Evolutionary conservation across 2,113 vertebrate species (phyloP).

Genomic region (Dipodomys spectabilis): DNA sequence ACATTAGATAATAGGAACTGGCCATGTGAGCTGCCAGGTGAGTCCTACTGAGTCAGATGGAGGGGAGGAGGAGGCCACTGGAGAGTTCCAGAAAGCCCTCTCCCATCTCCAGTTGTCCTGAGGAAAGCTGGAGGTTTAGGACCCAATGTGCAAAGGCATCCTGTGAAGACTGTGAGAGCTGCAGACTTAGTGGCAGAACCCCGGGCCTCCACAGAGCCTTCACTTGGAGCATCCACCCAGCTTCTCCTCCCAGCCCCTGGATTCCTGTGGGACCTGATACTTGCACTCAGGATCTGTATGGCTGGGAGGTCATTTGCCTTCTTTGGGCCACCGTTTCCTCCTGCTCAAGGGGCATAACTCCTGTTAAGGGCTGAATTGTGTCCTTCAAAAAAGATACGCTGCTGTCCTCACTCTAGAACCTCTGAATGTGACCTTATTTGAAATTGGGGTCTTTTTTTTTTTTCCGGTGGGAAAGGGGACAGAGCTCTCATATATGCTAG

Average conservation of each 20-base stretch:
- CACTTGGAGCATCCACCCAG: neutral
- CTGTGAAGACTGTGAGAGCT: fast-evolving
- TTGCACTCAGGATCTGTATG: neutral
- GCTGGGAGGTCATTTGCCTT: neutral
- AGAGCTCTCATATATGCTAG: too few relatives aligned
- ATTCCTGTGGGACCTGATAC: fast-evolving
- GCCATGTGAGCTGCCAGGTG: neutral
- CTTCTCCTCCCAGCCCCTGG: fast-evolving
- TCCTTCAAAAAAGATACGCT: neutral
- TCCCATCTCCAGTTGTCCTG: neutral
- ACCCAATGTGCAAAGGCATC: neutral
- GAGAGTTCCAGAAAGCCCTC: neutral
- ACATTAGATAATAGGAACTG: fast-evolving
- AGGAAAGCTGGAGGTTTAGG: neutral
- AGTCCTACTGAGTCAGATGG: neutral
- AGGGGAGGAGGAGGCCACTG: neutral
- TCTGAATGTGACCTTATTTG: neutral
- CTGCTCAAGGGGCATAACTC: neutral
- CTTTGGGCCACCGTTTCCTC: neutral
- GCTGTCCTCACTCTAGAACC: neutral
- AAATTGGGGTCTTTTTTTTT: neutral
- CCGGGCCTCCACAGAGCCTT: fast-evolving
- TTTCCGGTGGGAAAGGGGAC: too few relatives aligned
- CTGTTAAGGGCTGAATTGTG: neutral
- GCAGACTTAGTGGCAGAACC: neutral